Base-by-base conservation (phyloP, 1,140 invertebrate genomes). In the Polyergus mexicanus region DNA sequence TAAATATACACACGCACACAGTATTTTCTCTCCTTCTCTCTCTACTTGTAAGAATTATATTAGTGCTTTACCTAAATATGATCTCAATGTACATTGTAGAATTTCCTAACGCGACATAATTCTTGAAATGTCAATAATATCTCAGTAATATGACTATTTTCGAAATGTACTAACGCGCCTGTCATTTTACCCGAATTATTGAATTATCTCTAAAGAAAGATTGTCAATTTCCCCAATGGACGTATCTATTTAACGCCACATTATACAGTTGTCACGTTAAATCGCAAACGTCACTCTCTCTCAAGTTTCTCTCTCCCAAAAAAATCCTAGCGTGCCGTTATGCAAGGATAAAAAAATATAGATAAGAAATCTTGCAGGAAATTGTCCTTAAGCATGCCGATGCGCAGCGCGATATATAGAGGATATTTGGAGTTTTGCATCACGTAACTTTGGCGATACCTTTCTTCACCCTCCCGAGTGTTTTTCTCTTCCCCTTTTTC, bases 31-130 rank as follows among this genome's bases (percentile, higher is more conserved):
- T 38, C 22, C 38, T 10, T 13, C 16, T 71, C 44, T 72, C 19
- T 56, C 19, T n/a, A 3, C 8, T 47, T 19, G 25, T 60, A 25
- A 7, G 38, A 81, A 81, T 81, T 81, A 81, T 80, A 69, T 69
- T 25, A 81, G 6, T 25, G 19, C 35, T 58, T 60, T 47, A 25
- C 28, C 10, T 25, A 19, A 25, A 62, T 16, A 16, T 32, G 8
- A 7, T 35, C 16, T 25, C 41, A 28, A 78, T 8, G 13, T 78
- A 54, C 54, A 47, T 35, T n/a, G 68, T 83, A 25, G 22, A 60
- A 72, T 47, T 60, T 54, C n/a, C 13, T 38, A 7, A 35, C 7
- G 54, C 25, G n/a, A 38, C 32, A 28, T 83, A 44, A 44, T 7
- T 83, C 38, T 19, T 38, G 56, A 38, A 83, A 74, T 38, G 56